Evolutionary conservation across 1,140 invertebrate species (phyloP).

Genomic region (Contarinia nasturtii): DNA sequence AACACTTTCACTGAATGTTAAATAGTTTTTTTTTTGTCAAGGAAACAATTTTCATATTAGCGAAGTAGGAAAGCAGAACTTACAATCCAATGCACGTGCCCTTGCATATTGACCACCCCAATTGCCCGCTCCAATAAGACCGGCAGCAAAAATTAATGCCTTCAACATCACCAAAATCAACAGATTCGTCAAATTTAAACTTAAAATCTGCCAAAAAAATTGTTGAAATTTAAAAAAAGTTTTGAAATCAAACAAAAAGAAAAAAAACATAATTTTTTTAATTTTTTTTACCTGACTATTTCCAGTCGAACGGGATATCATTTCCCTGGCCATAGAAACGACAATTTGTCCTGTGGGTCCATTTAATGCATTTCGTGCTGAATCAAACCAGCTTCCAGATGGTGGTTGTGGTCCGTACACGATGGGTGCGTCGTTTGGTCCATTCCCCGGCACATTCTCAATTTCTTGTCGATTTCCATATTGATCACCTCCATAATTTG

Average conservation of each 20-base stretch:
- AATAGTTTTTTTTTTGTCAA: too few relatives aligned
- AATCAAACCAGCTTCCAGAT: constrained; percentile 27
- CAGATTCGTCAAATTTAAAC: constrained; percentile 63
- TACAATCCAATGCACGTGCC: constrained; percentile 29
- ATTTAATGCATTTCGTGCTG: constrained; percentile 27
- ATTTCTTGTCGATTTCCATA: not conserved
- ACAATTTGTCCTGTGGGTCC: constrained; percentile 34
- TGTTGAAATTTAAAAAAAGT: not conserved
- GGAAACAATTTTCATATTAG: constrained; percentile 1
- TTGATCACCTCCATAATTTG: too few relatives aligned
- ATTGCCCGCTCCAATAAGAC: constrained; percentile 46
- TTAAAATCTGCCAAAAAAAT: constrained; percentile 39
- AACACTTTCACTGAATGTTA: too few relatives aligned
- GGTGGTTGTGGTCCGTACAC: constrained; percentile 14
- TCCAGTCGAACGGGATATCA: constrained; percentile 39
- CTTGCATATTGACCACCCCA: constrained; percentile 35
- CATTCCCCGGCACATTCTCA: not conserved
- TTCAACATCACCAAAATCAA: constrained; percentile 61
- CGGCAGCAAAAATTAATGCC: constrained; percentile 58
- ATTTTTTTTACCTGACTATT: constrained; percentile 40
- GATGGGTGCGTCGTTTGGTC: not conserved
- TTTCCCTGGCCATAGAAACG: constrained; percentile 40
- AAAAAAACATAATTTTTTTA: not conserved
- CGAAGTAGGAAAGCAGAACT: too few relatives aligned
- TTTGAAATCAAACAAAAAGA: not conserved